Evolutionary conservation across 1,140 invertebrate genomes (phyloP), one percentile per base, ranked within the genome.

Genomic region (Papilio aristodemus): DNA sequence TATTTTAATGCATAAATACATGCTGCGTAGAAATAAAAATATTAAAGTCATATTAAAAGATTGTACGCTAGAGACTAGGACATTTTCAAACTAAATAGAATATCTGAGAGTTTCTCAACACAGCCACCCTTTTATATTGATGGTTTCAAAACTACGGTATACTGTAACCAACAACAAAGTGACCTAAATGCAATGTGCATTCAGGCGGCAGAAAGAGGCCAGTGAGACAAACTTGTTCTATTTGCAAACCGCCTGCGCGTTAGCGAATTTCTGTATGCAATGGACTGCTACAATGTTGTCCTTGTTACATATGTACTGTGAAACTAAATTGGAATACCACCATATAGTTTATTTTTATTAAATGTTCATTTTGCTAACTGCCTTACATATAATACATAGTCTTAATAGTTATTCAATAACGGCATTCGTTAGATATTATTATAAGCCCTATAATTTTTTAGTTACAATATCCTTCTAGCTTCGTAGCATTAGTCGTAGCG

Each of bases 191-290:
- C 46, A 54, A 54, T 54, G 19, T 54, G 46, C 46, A 54, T 54
- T 54, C 46, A 54, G 46, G 46, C 19, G 46, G 46, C 46, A 54
- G 46, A 54, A 54, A 54, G 46, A 54, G 46, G 46, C 46, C 46
- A 25, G 46, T 19, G 46, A 22, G 11, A 54, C 46, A 54, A 54
- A 54, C 46, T 54, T 54, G 46, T 54, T 54, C 46, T 54, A 54
- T 54, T 54, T 54, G 46, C 46, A 54, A 9, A 54, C 46, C 46
- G 46, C 19, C 19, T 54, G 46, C 46, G 46, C 46, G 46, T 54
- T 54, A 54, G 19, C 46, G 19, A 25, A 54, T 54, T 22, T 19
- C 46, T 14, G n/a, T 54, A 22, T 54, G 46, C 46, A 22, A 54
- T 54, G 43, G 43, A 46, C 43, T 17, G 19, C 19, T 54, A 54